Percentiles rank a stretch among this genome's conserved stretches.
These are phyloP conservation scores for Cydia fagiglandana DNA, from an alignment of 1,140 invertebrate species.

Conservation along the genomic window DNA sequence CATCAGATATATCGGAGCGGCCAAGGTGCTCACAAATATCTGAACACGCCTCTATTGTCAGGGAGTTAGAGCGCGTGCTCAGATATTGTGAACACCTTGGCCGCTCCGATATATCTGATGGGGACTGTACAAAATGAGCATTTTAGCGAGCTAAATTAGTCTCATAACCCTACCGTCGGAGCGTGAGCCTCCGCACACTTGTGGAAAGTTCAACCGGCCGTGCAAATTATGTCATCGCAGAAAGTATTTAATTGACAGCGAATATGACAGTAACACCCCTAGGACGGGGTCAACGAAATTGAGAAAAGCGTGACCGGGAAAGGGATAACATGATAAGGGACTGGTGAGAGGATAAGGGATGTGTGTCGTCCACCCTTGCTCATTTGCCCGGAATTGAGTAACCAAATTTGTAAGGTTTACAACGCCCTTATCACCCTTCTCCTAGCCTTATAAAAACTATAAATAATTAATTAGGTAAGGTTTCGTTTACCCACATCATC, in stretches of 20 bases:
- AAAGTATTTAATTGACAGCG: conserved; percentile 66
- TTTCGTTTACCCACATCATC: conserved; percentile 60
- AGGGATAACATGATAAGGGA: neutral
- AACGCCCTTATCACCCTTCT: conserved; percentile 10
- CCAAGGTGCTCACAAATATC: too few relatives aligned
- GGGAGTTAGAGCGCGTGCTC: too few relatives aligned
- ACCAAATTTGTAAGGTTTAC: conserved; percentile 51
- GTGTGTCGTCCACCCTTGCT: conserved; percentile 23
- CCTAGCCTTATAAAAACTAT: conserved; percentile 58
- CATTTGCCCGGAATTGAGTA: conserved; percentile 56
- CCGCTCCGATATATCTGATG: too few relatives aligned
- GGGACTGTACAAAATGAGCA: too few relatives aligned
- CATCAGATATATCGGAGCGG: too few relatives aligned
- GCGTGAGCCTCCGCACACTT: conserved; percentile 37
- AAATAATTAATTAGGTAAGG: conserved; percentile 65
- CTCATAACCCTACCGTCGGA: conserved; percentile 36
- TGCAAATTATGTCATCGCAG: conserved; percentile 42
- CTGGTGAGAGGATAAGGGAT: neutral
- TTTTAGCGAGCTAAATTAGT: too few relatives aligned
- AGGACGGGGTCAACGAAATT: conserved; percentile 69
- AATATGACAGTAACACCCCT: conserved; percentile 54
- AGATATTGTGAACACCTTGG: too few relatives aligned
- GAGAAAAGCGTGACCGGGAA: conserved; percentile 60
- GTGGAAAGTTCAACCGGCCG: conserved; percentile 50
- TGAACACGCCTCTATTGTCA: too few relatives aligned